phyloP scores from a whole-genome alignment of 53 echinoderm and acorn worm species.

The Stichopus horrens region DNA sequence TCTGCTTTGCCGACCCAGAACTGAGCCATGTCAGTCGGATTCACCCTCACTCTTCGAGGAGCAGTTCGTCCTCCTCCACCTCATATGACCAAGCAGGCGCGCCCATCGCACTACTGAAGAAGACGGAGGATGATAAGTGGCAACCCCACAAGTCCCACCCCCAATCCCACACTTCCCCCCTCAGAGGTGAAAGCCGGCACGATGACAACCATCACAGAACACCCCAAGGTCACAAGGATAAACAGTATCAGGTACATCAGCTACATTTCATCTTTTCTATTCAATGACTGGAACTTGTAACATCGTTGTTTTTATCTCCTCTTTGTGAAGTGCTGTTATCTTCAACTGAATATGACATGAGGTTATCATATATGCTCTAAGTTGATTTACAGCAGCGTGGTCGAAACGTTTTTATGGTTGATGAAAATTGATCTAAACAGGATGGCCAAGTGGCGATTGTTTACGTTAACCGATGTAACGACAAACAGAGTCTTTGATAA shows the following conservation, averaged over 20 bases:
- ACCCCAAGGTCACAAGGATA: slow-evolving; percentile 41
- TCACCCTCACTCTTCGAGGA: slow-evolving; percentile 42
- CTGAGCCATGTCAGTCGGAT: slow-evolving; percentile 30
- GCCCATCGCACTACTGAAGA: slow-evolving; percentile 35
- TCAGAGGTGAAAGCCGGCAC: slow-evolving; percentile 44
- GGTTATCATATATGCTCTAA: background rate
- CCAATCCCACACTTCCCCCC: slow-evolving; percentile 47
- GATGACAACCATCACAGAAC: slow-evolving; percentile 45
- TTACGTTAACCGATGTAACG: no score
- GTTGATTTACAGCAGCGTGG: no score
- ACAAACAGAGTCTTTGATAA: no score
- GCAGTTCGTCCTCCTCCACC: slow-evolving; percentile 7
- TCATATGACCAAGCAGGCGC: slow-evolving; percentile 20
- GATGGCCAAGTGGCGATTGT: no score
- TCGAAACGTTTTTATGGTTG: no score
- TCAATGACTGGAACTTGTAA: background rate
- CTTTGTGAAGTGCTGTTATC: background rate
- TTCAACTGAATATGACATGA: background rate
- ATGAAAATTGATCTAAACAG: no score
- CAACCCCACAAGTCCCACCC: slow-evolving; percentile 43
- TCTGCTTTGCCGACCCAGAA: background rate
- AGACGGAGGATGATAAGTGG: slow-evolving; percentile 23
- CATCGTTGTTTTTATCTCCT: background rate
- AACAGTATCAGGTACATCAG: slow-evolving; percentile 35
- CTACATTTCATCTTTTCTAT: background rate